Evolutionary conservation across 2,797 vertebrate genomes (phyloP).

Genomic region (Falco peregrinus): DNA sequence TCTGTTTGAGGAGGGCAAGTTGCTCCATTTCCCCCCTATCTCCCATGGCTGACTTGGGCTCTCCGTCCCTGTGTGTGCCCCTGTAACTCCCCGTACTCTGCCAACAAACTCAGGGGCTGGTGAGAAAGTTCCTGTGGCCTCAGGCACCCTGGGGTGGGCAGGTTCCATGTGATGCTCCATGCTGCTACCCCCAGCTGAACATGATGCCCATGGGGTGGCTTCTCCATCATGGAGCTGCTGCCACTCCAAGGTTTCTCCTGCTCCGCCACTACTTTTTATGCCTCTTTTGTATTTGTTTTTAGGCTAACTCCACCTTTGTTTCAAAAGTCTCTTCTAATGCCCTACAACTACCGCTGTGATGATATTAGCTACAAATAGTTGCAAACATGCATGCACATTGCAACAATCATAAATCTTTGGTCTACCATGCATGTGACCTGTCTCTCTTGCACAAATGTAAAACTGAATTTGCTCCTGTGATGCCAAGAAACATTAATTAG

Average conservation of each 20-base stretch:
- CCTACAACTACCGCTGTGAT: not conserved
- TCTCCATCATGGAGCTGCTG: not conserved
- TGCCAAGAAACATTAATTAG: not conserved
- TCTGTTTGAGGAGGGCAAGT: not conserved
- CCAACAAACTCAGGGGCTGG: not conserved
- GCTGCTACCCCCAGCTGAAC: accelerated
- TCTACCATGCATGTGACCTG: accelerated
- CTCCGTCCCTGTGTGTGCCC: accelerated
- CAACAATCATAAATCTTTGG: not conserved
- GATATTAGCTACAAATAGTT: not conserved
- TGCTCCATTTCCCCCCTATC: not conserved
- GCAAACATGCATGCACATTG: not conserved
- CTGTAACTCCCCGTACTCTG: not conserved
- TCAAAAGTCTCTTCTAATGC: not conserved
- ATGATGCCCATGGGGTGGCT: accelerated
- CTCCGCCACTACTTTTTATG: not conserved
- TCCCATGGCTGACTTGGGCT: not conserved
- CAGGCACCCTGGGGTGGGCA: accelerated
- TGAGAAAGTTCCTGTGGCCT: accelerated
- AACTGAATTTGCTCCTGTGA: not conserved
- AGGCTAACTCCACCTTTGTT: not conserved
- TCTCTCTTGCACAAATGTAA: not conserved
- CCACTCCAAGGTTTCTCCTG: not conserved
- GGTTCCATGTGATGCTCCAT: not conserved
- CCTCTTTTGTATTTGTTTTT: not conserved